Evolutionary conservation across 2,113 vertebrate species (phyloP).

Genomic region (Rhinogobius similis): DNA sequence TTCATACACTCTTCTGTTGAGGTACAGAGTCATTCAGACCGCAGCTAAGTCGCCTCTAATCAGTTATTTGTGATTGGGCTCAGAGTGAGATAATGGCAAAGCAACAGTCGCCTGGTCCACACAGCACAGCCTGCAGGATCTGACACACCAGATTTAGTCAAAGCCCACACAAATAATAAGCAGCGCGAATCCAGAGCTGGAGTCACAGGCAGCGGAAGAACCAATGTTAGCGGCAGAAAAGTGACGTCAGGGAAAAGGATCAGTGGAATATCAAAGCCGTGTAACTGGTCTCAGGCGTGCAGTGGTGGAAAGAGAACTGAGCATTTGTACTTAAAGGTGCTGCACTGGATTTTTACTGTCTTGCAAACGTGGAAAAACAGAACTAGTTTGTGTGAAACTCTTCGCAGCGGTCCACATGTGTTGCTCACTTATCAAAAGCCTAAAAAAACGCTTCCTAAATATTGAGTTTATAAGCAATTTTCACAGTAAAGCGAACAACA

Average conservation of each 20-base stretch:
- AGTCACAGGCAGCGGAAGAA: neutral
- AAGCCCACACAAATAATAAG: constrained; percentile 3
- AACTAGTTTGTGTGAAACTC: too few relatives aligned
- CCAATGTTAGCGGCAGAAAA: neutral
- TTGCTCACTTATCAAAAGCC: too few relatives aligned
- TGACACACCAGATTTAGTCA: neutral
- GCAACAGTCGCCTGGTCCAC: neutral
- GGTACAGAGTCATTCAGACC: too few relatives aligned
- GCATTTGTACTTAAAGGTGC: too few relatives aligned
- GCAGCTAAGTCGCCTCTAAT: neutral
- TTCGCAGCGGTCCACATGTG: too few relatives aligned
- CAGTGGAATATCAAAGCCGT: neutral
- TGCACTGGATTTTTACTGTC: too few relatives aligned
- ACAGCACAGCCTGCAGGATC: neutral
- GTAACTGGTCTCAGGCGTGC: neutral
- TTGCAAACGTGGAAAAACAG: too few relatives aligned
- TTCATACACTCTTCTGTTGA: neutral
- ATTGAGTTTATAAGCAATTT: too few relatives aligned
- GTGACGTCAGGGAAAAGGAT: neutral
- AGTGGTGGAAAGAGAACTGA: neutral
- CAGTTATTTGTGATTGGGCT: neutral
- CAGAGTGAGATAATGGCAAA: neutral
- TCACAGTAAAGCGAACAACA: too few relatives aligned
- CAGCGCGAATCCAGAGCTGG: neutral
- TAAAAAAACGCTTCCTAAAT: too few relatives aligned